Base-by-base conservation (phyloP, 2,888 invertebrate genomes). In the Cybosia mesomella region DNA sequence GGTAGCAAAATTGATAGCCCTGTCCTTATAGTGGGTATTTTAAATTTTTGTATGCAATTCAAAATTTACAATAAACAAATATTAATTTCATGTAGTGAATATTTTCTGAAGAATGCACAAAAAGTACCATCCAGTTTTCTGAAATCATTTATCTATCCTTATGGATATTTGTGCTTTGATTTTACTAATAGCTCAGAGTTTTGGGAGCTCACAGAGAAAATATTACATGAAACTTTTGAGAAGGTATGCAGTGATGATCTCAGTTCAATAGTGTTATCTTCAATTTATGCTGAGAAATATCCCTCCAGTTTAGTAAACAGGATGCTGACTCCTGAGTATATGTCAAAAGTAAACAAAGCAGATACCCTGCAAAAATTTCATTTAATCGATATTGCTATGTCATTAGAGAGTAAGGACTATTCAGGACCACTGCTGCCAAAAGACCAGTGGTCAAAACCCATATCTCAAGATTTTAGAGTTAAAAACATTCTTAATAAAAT, bases 341-440 rank as follows among this genome's bases (percentile, higher is more conserved):
- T 97, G 69, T 92, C 95, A n/a, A 95, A 95, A 81, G 85, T 97
- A 49, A 95, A 86, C 71, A 90, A 94, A 77, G 85, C 91, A 15
- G 90, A 89, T 24, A 83, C 87, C 10, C 80, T 95, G 66, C 93
- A 95, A 68, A 96, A 96, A 81, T 88, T 97, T 55, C 95, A 96
- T 84, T 86, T 97, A 53, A 93, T 97, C 68, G 97, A 97, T 77
- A 95, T 96, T 39, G 95, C 96, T 8, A 92, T 97, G 89, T 95
- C 96, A 15, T 84, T 97, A 58, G 97, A 97, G 83, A 96, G 96
- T 82, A 81, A 89, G n/a, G 88, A 92, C 34, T 96, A 96, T 83
- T 81, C 83, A 22, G 96, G 96, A 8, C 96, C 96, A 8, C 83
- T 96, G 66, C 80, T 97, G 36, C 95, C 96, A 0, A 94, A 93